Base-by-base conservation (phyloP, 2,113 vertebrate species). In the Rattus norvegicus region DNA sequence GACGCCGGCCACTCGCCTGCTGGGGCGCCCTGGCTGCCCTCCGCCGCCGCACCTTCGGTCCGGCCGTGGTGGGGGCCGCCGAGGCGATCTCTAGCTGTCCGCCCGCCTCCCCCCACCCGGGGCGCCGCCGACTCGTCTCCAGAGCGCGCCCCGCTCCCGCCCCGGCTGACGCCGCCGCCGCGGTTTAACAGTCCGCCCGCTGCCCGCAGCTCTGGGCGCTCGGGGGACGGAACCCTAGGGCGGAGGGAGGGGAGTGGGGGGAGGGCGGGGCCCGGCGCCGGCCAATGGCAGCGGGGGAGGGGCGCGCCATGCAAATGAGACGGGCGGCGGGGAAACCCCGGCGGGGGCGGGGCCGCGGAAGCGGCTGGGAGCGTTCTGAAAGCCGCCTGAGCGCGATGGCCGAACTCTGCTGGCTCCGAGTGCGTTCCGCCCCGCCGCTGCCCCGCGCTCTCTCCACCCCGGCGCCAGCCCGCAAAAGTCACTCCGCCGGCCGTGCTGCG, bases 1-100 rank as follows among this genome's bases (percentile, higher is more conserved):
- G 97, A 91, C 95, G 94, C 96, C 97, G 81, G 96, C 96, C 97
- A 98, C 97, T 98, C 97, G 97, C 97, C 97, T 98, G 97, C 95
- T 97, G 94, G 97, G 97, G 95, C 95, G 95, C 97, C 96, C 96
- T 70, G 97, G 96, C 95, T 97, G 92, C 97, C 97, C 95, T 88
- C 97, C 86, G 96, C 97, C 94, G 95, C 96, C 96, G 96, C 97
- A 88, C 97, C 97, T 89, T 96, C 79, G 94, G 97, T 96, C 95
- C 95, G 97, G 97, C 97, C 93, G 97, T 97, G 97, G 96, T 94
- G 97, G 96, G 97, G 94, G 96, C 97, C 91, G 96, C 97, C 76
- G 96, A 97, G 56, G 95, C 91, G 95, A 70, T 95, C 90, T 92
- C 94, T 92, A 93, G 95, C 93, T 90, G 96, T 94, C 97, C 73